These are phyloP conservation scores for Plecturocebus donacophilus DNA, from an alignment of 2,113 vertebrate genomes.

Conservation along the genomic window DNA sequence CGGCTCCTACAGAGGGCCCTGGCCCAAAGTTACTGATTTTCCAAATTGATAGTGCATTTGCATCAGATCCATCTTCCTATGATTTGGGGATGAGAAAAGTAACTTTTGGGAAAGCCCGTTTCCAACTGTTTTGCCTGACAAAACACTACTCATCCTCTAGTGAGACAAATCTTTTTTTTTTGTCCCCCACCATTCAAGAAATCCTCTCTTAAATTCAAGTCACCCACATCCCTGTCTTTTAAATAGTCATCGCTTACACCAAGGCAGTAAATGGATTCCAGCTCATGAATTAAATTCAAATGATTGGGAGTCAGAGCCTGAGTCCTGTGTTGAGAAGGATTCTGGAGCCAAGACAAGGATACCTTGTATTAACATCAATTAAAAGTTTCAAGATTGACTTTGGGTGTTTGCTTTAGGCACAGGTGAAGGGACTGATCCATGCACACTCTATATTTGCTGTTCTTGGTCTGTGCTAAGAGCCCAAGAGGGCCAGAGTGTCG, in stretches of 20 bases:
- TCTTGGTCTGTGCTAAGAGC: neutral
- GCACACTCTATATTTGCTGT: neutral
- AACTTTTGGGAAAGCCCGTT: neutral
- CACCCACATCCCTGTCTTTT: neutral
- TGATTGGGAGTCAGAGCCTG: too few relatives aligned
- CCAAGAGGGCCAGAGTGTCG: fast-evolving
- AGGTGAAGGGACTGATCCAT: neutral
- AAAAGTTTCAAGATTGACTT: neutral
- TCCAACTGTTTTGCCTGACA: neutral
- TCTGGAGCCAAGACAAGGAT: neutral
- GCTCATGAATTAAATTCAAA: neutral
- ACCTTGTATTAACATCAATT: neutral
- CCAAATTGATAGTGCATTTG: neutral
- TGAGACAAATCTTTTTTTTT: neutral
- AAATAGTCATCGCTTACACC: neutral
- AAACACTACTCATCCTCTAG: neutral
- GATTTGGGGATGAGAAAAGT: neutral
- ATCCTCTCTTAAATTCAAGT: neutral
- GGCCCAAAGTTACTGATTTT: neutral
- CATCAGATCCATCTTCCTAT: neutral
- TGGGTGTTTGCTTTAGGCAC: neutral
- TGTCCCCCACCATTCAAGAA: neutral
- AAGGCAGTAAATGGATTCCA: neutral
- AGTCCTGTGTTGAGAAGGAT: neutral
- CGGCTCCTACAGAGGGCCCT: neutral